Base-by-base conservation (phyloP, 2,888 invertebrate genomes). In the Melanotus villosus region DNA sequence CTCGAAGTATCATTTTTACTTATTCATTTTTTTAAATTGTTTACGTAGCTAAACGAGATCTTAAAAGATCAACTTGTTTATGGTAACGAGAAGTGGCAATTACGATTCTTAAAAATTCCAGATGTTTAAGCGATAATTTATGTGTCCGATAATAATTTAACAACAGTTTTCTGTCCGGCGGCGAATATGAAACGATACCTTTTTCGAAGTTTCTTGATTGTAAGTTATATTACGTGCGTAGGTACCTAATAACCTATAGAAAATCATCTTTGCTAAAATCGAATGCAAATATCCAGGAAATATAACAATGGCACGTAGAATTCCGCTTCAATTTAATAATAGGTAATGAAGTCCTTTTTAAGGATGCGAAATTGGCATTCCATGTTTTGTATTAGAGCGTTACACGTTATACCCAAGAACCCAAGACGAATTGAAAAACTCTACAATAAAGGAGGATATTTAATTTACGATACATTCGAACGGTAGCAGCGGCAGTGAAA, bases 251-350 rank as follows among this genome's bases (percentile, higher is more conserved):
- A 67, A 62, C 54, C 60, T 38, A 56, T 47, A 65, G 43, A 54
- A 63, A 50, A 65, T 50, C 58, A 50, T 58, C 41, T 56, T 57
- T 56, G 56, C 60, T 56, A 67, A 62, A 67, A 62, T 18, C 38
- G 7, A 45, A 67, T 67, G 67, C 67, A 60, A 67, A 67, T 67
- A 30, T 67, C 43, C 67, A 67, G 67, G 67, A 67, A 67, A 62
- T 56, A 62, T 56, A 62, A 67, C 67, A 67, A 67, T 67, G 34
- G 67, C 45, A 18, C 38, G 41, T 52, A 47, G 59, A 65, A 58
- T 47, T 21, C 26, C 21, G 47, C 32, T 47, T 38, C 19, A n/a
- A 36, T 45, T 58, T 65, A 23, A 57, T 65, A 65, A 65, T 56
- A 45, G 57, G 26, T 38, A 65, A 64, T 56, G 56, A 56, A 62